These are phyloP conservation scores for Gopherus flavomarginatus DNA, from an alignment of 2,113 vertebrate genomes.

Conservation along the genomic window DNA sequence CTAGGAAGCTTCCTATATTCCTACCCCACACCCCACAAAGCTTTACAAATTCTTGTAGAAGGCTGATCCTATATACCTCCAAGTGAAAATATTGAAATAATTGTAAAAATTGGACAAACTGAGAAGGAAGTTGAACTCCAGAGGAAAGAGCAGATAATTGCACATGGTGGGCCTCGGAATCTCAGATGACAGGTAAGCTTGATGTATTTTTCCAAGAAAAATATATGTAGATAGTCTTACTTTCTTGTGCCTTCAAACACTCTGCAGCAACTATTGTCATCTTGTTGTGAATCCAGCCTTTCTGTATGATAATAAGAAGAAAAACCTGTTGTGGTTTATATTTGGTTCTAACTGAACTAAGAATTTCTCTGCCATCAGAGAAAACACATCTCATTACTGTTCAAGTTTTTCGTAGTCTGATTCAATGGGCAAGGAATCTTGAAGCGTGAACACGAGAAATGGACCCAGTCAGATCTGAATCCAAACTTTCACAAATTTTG, in stretches of 20 bases:
- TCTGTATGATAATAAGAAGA: constrained; percentile 1
- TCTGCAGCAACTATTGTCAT: not conserved
- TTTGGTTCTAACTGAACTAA: not conserved
- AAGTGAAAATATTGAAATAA: not conserved
- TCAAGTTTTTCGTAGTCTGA: not conserved
- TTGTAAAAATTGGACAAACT: not conserved
- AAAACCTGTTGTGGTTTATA: not conserved
- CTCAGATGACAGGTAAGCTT: not conserved
- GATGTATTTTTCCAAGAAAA: not conserved
- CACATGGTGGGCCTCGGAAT: not conserved
- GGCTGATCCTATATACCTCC: not conserved
- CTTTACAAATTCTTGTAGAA: not conserved
- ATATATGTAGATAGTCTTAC: not conserved
- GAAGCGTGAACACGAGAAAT: not conserved
- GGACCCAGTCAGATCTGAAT: not conserved
- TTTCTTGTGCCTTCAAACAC: not conserved
- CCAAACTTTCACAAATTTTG: not conserved
- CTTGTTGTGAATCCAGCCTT: not conserved
- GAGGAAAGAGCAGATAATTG: not conserved
- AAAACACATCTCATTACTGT: not conserved
- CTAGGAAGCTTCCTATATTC: not conserved
- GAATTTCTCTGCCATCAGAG: not conserved
- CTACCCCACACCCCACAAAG: not conserved
- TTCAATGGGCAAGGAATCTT: not conserved
- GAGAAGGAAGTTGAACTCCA: not conserved